Base-by-base conservation (phyloP, 2,113 vertebrate species). In the Cariama cristata region DNA sequence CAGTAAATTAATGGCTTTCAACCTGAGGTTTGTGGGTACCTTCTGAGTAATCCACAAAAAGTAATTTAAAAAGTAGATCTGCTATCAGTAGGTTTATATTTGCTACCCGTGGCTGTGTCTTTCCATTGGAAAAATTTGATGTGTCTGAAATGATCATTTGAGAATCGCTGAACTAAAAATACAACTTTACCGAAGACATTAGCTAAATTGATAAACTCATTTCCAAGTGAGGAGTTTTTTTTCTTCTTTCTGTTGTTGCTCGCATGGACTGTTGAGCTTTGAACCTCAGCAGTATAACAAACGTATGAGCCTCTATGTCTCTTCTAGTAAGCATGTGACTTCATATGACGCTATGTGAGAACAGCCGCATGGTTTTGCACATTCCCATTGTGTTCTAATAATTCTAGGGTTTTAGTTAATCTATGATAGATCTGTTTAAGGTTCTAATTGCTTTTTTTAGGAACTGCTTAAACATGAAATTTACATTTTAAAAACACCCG, bases 171-270 rank as follows among this genome's bases (percentile, higher is more conserved):
- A 71, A 59, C 55, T 92, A 91, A 96, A 95, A 91, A 80, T 80
- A 73, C 0, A 1, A 5, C 4, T 53, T 92, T 91, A 74, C 0
- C 0, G 83, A 83, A 73, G 67, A 49, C n/a, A 14, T 21, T n/a
- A 33, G 26, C 19, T 63, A 52, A 64, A 38, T 38, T 38, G 38
- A 38, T 38, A 38, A 38, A 38, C 38, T 38, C 38, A 38, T 38
- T 38, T 38, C 38, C 38, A 38, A 38, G 49, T 21, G 12, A 81
- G 12, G 24, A 35, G 9, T 28, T 8, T 16, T 60, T 50, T 67
- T 11, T 12, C 23, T 62, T 79, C 30, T 44, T 82, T 85, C 68
- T 80, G 6, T 47, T 79, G 21, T 85, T 53, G 20, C 62, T 91
- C 73, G 32, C 9, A 8, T 86, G 86, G 14, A 42, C 72, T 84